Conservation (phyloP, 92 coral and sea anemone genomes). For the Zoanthus solanderi region DNA sequence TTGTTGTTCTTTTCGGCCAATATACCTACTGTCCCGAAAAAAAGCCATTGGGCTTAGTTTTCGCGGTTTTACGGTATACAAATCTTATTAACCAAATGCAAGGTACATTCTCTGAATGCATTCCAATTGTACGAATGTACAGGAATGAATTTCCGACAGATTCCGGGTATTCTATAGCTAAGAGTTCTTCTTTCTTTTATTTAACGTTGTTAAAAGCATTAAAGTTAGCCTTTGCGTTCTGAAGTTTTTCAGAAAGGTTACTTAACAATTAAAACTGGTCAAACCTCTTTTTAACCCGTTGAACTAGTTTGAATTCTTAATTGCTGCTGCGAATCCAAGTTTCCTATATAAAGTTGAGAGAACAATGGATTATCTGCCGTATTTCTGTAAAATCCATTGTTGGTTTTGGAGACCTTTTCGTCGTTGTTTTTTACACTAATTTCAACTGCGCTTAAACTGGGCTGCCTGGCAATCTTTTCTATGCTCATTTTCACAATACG, state of each 20-base stretch:
- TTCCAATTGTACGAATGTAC: too few species aligned
- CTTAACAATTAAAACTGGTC: neutral
- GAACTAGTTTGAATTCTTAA: neutral
- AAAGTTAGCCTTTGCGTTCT: neutral
- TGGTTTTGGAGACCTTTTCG: neutral
- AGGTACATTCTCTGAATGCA: too few species aligned
- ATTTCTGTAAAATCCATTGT: neutral
- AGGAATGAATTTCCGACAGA: too few species aligned
- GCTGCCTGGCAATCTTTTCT: neutral
- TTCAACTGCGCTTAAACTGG: neutral
- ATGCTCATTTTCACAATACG: neutral
- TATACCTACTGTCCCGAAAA: too few species aligned
- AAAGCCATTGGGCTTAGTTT: too few species aligned
- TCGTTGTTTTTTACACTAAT: neutral
- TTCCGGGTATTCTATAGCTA: too few species aligned
- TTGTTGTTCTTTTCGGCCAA: too few species aligned
- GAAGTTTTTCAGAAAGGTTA: neutral
- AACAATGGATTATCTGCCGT: neutral
- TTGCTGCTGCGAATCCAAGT: neutral
- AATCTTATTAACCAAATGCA: too few species aligned
- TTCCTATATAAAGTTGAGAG: neutral
- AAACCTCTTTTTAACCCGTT: neutral
- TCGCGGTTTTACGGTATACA: too few species aligned
- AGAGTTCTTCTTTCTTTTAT: too few species aligned
- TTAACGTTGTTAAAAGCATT: too few species aligned